phyloP scores from a whole-genome alignment of 2,888 invertebrate species.

The Parelbella ahira region DNA sequence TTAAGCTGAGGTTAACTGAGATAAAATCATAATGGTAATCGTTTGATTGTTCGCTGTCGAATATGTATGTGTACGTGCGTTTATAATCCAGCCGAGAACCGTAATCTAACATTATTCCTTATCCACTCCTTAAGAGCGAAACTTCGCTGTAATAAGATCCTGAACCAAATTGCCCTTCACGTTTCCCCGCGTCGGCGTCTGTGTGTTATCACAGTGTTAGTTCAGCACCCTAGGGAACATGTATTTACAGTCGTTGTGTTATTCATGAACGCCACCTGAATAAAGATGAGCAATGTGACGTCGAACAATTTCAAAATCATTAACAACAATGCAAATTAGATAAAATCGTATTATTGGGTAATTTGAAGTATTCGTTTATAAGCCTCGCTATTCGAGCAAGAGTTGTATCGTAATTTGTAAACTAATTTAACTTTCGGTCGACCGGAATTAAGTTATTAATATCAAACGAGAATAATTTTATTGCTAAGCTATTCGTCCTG shows the following conservation, averaged over 20 bases:
- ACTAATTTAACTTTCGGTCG: constrained; percentile 24
- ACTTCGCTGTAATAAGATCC: constrained; percentile 61
- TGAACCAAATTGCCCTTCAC: constrained; percentile 49
- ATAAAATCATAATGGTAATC: too few relatives aligned
- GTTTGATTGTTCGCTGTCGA: constrained; percentile 3
- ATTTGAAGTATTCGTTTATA: constrained; percentile 18
- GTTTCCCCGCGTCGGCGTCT: constrained; percentile 34
- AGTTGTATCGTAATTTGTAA: constrained; percentile 22
- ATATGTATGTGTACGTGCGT: constrained; percentile 27
- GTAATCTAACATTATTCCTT: constrained; percentile 56
- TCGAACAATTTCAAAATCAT: constrained; percentile 48
- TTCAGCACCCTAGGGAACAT: constrained; percentile 50
- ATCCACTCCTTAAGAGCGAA: constrained; percentile 49
- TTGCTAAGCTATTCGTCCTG: constrained; percentile 14
- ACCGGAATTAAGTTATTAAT: constrained; percentile 18
- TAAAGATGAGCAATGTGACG: constrained; percentile 65
- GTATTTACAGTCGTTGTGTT: constrained; percentile 66
- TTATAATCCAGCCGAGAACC: constrained; percentile 32
- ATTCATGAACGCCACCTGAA: constrained; percentile 71
- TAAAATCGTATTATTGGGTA: constrained; percentile 20
- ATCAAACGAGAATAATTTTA: constrained; percentile 12
- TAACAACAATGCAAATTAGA: constrained; percentile 34
- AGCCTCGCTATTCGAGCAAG: constrained; percentile 16
- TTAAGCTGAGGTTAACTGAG: too few relatives aligned
- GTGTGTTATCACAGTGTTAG: constrained; percentile 52